Percentiles rank a stretch among this genome's conserved stretches.
phyloP scores from a whole-genome alignment of 1,140 invertebrate genomes.

The Phymorhynchus buccinoides region DNA sequence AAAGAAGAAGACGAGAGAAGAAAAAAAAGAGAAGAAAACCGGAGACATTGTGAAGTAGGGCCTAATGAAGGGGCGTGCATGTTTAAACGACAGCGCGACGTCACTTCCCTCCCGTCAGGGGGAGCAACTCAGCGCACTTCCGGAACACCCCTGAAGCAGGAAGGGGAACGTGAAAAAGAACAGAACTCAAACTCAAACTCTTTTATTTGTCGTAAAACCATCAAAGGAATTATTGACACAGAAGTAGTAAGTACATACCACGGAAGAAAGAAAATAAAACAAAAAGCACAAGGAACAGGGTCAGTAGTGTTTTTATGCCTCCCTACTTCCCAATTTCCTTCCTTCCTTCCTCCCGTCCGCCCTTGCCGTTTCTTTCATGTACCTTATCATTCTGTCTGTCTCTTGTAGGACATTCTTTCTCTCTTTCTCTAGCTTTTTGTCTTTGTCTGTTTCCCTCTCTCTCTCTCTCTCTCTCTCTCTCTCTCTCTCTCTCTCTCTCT shows the following conservation, averaged over 20 bases:
- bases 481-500: not conserved
- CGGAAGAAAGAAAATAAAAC: not conserved
- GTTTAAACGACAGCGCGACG: too few species aligned
- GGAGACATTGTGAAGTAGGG: not conserved
- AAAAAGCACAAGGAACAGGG: too few species aligned
- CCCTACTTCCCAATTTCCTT: not conserved
- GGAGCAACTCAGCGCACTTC: too few species aligned
- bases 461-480: not conserved
- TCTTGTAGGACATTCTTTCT: not conserved
- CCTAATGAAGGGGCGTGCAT: too few species aligned
- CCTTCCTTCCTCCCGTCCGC: not conserved
- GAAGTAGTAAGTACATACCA: too few species aligned
- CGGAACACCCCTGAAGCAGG: too few species aligned
- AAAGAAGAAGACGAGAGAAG: not conserved
- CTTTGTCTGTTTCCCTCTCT: not conserved
- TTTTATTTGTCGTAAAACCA: too few species aligned
- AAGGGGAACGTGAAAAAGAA: too few species aligned
- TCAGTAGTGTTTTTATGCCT: slow-evolving; percentile 3
- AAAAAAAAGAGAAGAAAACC: not conserved
- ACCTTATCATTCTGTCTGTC: not conserved
- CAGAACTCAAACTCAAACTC: too few species aligned
- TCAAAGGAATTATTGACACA: too few species aligned
- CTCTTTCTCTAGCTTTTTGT: not conserved
- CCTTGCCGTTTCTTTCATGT: too few species aligned
- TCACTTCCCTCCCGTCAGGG: too few species aligned